These are phyloP conservation scores for Eulemur rufifrons DNA, from an alignment of 2,113 vertebrate species.

Conservation along the genomic window DNA sequence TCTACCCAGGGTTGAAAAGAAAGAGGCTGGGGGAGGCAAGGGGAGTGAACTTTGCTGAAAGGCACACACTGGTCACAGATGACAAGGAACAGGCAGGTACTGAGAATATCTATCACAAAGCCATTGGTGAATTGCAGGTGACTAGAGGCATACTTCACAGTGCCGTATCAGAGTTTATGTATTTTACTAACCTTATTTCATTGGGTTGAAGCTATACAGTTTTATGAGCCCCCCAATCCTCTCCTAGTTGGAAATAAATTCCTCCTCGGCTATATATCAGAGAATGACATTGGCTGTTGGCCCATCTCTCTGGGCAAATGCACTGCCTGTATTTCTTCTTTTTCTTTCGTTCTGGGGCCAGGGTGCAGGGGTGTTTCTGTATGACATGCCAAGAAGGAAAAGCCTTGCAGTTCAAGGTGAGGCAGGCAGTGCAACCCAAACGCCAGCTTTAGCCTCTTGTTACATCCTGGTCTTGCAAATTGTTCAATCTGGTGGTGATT, in stretches of 20 bases:
- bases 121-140: conserved; percentile 63
- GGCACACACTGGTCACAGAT: neutral
- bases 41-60: neutral
- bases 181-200: conserved; percentile 81
- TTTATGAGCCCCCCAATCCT: conserved; percentile 69
- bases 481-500: neutral
- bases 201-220: conserved; percentile 63
- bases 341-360: neutral
- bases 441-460: conserved; percentile 29
- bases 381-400: neutral
- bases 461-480: conserved; percentile 30
- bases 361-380: conserved; percentile 27
- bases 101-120: conserved; percentile 55
- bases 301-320: conserved; percentile 36
- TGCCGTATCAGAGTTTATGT: conserved; percentile 52
- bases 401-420: conserved; percentile 53
- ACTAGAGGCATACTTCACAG: conserved; percentile 68
- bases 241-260: conserved; percentile 74
- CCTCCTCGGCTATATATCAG: conserved; percentile 55
- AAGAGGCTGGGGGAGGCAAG: neutral
- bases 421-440: neutral
- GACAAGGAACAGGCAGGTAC: conserved; percentile 43
- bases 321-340: conserved; percentile 66
- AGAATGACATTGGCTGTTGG: conserved; percentile 37
- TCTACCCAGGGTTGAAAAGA: neutral